phyloP scores from a whole-genome alignment of 2,888 invertebrate species.

The Dastarcus helophoroides region DNA sequence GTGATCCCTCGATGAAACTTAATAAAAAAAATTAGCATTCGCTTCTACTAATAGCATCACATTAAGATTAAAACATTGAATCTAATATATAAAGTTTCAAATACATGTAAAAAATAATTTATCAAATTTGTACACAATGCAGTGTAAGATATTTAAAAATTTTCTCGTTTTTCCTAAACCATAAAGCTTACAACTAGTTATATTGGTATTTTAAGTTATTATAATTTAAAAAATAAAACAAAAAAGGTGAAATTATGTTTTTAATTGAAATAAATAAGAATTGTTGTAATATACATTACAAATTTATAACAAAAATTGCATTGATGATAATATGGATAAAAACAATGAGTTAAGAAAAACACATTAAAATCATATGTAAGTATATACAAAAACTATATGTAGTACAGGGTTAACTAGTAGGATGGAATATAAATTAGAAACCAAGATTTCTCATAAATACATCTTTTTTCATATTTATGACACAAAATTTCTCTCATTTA shows the following conservation, averaged over 20 bases:
- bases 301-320: slow-evolving; percentile 11
- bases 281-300: slow-evolving; percentile 10
- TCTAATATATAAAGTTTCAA: not conserved
- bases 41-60: too few species aligned
- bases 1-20: too few species aligned
- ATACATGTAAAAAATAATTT: slow-evolving; percentile 3
- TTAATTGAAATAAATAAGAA: slow-evolving; percentile 11
- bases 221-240: slow-evolving; percentile 1
- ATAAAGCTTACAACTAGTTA: too few species aligned
- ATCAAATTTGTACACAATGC: slow-evolving; percentile 4
- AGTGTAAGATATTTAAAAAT: not conserved
- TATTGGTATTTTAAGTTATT: not conserved
- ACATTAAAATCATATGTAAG: slow-evolving; percentile 8
- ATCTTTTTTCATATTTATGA: not conserved
- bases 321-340: slow-evolving; percentile 17
- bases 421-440: slow-evolving; percentile 15
- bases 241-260: slow-evolving; percentile 5
- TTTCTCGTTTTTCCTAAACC: not conserved
- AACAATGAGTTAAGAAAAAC: slow-evolving; percentile 15
- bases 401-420: slow-evolving; percentile 17
- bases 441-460: slow-evolving; percentile 15
- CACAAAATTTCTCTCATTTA: slow-evolving; percentile 1
- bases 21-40: too few species aligned
- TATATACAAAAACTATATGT: slow-evolving; percentile 14
- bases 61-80: too few species aligned